Conservation (phyloP, 2,888 invertebrate species). For the Scaptomyza caliginosa region DNA sequence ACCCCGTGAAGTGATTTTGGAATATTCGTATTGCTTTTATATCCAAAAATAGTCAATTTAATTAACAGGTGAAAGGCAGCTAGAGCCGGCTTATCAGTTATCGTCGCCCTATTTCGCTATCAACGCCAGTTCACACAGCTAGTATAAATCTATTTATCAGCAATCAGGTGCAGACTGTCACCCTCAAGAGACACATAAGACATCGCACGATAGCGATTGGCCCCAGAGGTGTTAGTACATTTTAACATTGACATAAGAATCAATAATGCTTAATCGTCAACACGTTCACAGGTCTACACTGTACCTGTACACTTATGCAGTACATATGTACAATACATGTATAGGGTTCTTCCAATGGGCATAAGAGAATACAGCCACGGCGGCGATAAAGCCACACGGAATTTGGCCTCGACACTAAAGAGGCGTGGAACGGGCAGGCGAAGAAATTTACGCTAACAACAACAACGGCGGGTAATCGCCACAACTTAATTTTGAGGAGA, state of each 20-base stretch:
- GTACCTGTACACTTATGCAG: not conserved
- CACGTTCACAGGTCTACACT: constrained; percentile 33
- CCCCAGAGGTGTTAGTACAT: constrained; percentile 15
- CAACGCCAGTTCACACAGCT: not conserved
- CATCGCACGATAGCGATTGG: not conserved
- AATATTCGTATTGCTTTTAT: too few relatives aligned
- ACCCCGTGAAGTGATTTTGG: too few relatives aligned
- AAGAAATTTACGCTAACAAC: not conserved
- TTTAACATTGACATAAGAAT: constrained; percentile 56
- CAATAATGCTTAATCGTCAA: constrained; percentile 48
- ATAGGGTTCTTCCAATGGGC: not conserved
- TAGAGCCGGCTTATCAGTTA: not conserved
- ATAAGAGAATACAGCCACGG: not conserved
- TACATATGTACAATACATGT: too few relatives aligned
- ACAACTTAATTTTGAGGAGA: not conserved
- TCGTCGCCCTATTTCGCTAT: not conserved
- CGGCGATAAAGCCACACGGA: constrained; percentile 27
- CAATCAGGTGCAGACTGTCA: not conserved
- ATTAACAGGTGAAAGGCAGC: too few relatives aligned
- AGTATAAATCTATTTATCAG: not conserved
- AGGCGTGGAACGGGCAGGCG: not conserved
- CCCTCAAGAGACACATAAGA: not conserved
- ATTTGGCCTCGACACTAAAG: constrained; percentile 2
- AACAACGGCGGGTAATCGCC: not conserved
- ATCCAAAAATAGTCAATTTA: too few relatives aligned